Base-by-base conservation (phyloP, 2,888 invertebrate genomes). In the Meloe dianella region DNA sequence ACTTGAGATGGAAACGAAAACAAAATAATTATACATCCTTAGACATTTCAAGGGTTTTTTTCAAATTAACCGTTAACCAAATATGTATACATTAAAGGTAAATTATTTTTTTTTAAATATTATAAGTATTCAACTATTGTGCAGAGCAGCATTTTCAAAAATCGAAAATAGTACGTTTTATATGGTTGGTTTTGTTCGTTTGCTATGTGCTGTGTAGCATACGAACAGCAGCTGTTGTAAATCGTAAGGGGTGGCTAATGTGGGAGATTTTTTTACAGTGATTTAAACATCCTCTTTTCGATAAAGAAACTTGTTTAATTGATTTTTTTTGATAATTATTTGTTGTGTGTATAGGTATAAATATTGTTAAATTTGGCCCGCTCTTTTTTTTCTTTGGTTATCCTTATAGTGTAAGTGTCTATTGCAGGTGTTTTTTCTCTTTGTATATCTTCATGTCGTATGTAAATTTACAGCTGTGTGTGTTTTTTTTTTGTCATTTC, bases 401-500 rank as follows among this genome's bases (percentile, higher is more conserved):
- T 57, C 58, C 32, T 58, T 58, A 27, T 30, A 30, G 17, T 58
- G 14, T 14, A 14, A n/a, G 14, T 14, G n/a, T 14, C 12, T 47
- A 14, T 32, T 58, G 58, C 58, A 58, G 58, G 58, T 58, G 58
- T 35, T 58, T 30, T n/a, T 22, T 20, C 47, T 41, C 41, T 47
- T 20, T 20, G 47, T 47, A 47, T 5, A 20, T n/a, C n/a, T n/a
- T n/a, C n/a, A n/a, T 8, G 20, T 47, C 8, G 9, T 32, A 58
- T 58, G 58, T 58, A 58, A 58, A 58, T 58, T 30, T 35, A 30
- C 58, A 58, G 30, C 58, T 58, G 58, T 58, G 10, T 57, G n/a
- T n/a, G n/a, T n/a, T n/a, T 57, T 57, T 10, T 24, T 30, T 14
- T 30, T 27, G 8, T 4, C 27, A 17, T 41, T n/a, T 17, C 35